Conservation (phyloP, 2,888 invertebrate species). For the Ophion ventricosus region DNA sequence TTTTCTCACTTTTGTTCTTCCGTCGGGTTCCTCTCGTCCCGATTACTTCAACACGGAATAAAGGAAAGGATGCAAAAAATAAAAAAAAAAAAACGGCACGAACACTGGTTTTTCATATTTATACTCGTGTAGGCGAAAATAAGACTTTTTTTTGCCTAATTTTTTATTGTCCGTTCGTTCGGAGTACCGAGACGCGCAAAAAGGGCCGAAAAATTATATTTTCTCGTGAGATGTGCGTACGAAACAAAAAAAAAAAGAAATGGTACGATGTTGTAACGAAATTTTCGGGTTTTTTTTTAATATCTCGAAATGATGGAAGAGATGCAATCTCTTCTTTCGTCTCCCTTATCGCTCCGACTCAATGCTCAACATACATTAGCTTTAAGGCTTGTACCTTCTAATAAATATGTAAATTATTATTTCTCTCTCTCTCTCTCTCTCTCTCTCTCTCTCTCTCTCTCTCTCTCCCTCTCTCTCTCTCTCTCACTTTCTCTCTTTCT, state of each 20-base stretch:
- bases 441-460: constrained; percentile 61
- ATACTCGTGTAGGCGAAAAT: neutral
- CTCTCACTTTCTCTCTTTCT: constrained; percentile 23
- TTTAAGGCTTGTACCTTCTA: constrained; percentile 76
- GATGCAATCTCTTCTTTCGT: constrained; percentile 50
- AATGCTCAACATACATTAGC: constrained; percentile 81
- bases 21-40: constrained; percentile 39
- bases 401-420: constrained; percentile 79
- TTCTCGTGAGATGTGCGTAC: neutral
- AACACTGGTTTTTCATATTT: constrained; percentile 6
- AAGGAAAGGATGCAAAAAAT: constrained; percentile 40
- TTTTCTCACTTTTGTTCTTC: constrained; percentile 28
- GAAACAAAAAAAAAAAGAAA: no score
- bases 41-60: constrained; percentile 37
- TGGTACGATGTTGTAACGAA: no score
- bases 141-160: neutral
- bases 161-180: neutral
- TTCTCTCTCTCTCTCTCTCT: constrained; percentile 57
- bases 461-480: constrained; percentile 43
- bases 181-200: neutral
- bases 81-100: constrained; percentile 10
- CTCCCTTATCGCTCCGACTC: constrained; percentile 72
- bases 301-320: constrained; percentile 49
- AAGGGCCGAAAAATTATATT: constrained; percentile 1
- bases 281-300: constrained; percentile 2